Conservation (phyloP, 2,888 invertebrate species). For the Dasypolia templi region DNA sequence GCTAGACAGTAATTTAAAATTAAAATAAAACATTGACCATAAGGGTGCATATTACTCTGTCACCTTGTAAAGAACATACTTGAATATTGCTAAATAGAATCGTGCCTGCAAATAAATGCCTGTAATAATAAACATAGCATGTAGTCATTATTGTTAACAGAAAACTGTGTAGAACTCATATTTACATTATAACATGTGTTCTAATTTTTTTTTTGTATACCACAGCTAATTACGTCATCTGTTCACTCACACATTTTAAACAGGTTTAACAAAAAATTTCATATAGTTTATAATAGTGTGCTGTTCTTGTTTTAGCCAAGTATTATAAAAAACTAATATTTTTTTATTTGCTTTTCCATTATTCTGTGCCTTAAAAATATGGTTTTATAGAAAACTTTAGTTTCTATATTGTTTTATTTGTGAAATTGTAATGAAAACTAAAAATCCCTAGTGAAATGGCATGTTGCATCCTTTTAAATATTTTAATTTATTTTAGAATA, state of each 20-base stretch:
- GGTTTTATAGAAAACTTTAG: constrained; percentile 7
- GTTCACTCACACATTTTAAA: constrained; percentile 75
- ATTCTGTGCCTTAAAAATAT: constrained; percentile 4
- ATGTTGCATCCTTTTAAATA: constrained; percentile 49
- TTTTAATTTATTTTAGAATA: constrained; percentile 12
- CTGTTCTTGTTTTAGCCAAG: constrained; percentile 30
- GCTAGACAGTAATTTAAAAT: too few relatives aligned
- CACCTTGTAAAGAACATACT: constrained; percentile 54
- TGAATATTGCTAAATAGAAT: constrained; percentile 54
- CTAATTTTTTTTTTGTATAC: constrained; percentile 73
- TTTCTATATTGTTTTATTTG: constrained; percentile 7
- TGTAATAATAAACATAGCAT: constrained; percentile 70
- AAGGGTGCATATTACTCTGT: constrained; percentile 40
- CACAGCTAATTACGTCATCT: constrained; percentile 72
- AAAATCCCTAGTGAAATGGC: constrained; percentile 38
- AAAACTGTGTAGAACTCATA: constrained; percentile 71
- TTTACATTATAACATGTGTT: constrained; percentile 83
- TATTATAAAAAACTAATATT: constrained; percentile 11
- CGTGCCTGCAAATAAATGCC: too few relatives aligned
- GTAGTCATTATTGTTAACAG: constrained; percentile 66
- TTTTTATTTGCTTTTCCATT: constrained; percentile 37
- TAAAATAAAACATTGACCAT: not conserved
- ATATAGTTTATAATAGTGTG: constrained; percentile 32
- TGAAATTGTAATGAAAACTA: constrained; percentile 1
- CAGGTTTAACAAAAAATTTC: constrained; percentile 60